Conservation (phyloP, 2,888 invertebrate species). For the Idaea dimidiata region DNA sequence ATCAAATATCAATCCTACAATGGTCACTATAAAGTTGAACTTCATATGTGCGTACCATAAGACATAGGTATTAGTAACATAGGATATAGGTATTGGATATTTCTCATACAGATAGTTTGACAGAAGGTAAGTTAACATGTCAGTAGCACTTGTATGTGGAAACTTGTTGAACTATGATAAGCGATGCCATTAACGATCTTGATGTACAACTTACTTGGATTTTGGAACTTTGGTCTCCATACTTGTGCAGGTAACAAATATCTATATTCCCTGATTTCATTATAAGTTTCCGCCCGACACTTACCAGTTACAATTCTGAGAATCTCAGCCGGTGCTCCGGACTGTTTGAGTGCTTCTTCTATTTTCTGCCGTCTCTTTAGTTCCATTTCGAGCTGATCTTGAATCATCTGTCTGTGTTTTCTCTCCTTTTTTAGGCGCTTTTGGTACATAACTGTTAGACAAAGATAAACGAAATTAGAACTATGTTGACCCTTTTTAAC, state of each 20-base stretch:
- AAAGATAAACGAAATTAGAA: constrained; percentile 16
- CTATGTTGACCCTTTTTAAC: not conserved
- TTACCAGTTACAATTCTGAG: constrained; percentile 90
- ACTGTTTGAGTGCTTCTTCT: constrained; percentile 89
- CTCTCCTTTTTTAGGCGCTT: constrained; percentile 94
- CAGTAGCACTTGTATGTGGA: constrained; percentile 59
- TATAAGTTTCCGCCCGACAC: constrained; percentile 18
- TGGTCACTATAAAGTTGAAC: constrained; percentile 47
- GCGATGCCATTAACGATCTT: constrained; percentile 60
- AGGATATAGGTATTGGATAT: constrained; percentile 35
- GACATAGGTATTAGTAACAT: constrained; percentile 31
- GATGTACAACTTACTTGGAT: constrained; percentile 8
- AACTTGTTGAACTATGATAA: constrained; percentile 64
- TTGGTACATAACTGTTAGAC: constrained; percentile 88
- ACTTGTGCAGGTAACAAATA: constrained; percentile 3
- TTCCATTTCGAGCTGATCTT: constrained; percentile 91
- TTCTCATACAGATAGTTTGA: constrained; percentile 70
- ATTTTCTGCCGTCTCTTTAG: constrained; percentile 89
- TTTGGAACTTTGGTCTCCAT: not conserved
- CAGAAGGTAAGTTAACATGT: constrained; percentile 79
- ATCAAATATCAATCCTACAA: constrained; percentile 51
- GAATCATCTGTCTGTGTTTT: constrained; percentile 89
- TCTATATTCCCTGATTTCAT: not conserved
- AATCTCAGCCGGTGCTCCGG: constrained; percentile 88
- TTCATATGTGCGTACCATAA: constrained; percentile 31